Evolutionary conservation across 1,140 invertebrate genomes (phyloP), one percentile per base, ranked within the genome.

Genomic region (Drosophila albomicans): DNA sequence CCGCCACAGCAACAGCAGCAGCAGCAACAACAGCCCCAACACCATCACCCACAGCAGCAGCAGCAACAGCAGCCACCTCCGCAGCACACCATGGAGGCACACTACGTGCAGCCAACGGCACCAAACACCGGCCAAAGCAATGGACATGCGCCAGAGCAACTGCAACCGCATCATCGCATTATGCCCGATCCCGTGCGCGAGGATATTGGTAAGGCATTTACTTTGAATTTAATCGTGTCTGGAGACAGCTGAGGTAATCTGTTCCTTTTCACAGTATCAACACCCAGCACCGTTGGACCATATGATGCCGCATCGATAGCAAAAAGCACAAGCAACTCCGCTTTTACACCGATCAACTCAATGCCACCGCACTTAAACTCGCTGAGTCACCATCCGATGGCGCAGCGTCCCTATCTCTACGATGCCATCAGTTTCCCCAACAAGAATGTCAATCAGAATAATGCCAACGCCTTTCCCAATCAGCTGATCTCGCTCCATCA

Each of bases 401-500:
- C 96, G 2, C 95, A 95, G 77, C 93, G 96, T 82, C 96, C 96
- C 54, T 99, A 99, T 94, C 95, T 99, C 32, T 99, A 99, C 93
- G 98, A 99, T 89, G 97, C 98, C 20, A 95, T 99, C 82, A 97
- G 96, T 81, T 97, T 97, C 94, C 95, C 95, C 93, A 93, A 93
- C 64, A 93, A 93, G 79, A 91, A 90, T 59, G 84, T 92, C 30
- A 92, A 92, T 58, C 95, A 94, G 85, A 93, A 93, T 45, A 90
- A 91, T 46, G 94, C 95, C 65, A 97, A 96, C 86, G 95, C 95
- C 67, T 98, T 98, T 93, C 98, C 98, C 58, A 99, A 99, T 93
- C 98, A 99, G 92, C 94, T 99, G 91, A 98, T 99, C 91, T 98
- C 98, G 78, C 94, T 99, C 51, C 98, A 99, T 93, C 98, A 99